Evolutionary conservation across 2,113 vertebrate genomes (phyloP).

Genomic region (Athene noctua): DNA sequence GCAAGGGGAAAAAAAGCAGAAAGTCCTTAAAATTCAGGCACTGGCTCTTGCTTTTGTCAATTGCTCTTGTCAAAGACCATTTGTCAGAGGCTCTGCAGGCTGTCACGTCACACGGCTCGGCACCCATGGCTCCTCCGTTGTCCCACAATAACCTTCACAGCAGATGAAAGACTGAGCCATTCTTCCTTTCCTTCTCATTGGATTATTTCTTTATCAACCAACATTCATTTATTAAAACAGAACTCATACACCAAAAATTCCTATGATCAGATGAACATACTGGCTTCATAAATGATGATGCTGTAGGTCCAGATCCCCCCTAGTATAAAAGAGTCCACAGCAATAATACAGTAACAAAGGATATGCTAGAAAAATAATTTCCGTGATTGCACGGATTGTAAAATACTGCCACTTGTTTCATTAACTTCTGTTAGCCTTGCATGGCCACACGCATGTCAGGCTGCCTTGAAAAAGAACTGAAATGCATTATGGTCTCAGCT

Average conservation of each 20-base stretch:
- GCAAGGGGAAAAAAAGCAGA: background rate
- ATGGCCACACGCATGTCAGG: accelerated
- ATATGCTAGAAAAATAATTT: background rate
- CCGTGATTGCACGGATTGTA: background rate
- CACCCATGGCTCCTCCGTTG: background rate
- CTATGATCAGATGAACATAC: accelerated
- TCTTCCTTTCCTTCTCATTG: background rate
- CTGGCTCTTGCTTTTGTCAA: constrained; percentile 22
- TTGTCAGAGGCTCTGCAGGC: constrained; percentile 39
- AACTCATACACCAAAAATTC: background rate
- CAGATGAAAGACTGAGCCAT: background rate
- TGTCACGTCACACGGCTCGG: background rate
- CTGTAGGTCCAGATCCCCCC: background rate
- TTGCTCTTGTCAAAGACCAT: constrained; percentile 18
- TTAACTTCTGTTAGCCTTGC: background rate
- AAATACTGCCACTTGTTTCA: background rate
- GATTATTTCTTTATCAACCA: background rate
- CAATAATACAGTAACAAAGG: background rate
- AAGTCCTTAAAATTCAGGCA: constrained; percentile 3
- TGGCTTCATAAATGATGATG: background rate
- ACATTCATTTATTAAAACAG: background rate
- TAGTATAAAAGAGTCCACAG: background rate
- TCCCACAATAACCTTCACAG: constrained; percentile 6
- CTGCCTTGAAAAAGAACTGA: background rate
- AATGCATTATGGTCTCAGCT: background rate